phyloP scores from a whole-genome alignment of 2,113 vertebrate genomes.

The Brachypodius melanocephalos region DNA sequence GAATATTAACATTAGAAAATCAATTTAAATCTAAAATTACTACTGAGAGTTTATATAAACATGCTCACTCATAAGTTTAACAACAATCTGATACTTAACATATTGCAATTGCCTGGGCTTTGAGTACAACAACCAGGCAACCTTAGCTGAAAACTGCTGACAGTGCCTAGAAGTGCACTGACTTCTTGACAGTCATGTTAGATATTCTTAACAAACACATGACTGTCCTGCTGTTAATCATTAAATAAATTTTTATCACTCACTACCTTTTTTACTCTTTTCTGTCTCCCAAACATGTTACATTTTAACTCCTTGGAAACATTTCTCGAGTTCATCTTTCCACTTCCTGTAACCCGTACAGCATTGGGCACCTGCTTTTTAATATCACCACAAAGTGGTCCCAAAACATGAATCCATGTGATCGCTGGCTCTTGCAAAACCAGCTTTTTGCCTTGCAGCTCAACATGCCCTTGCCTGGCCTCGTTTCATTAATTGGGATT shows the following conservation, averaged over 20 bases:
- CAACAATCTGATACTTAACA: neutral
- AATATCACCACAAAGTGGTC: neutral
- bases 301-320: neutral
- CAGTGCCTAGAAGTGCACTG: neutral
- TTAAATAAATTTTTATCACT: neutral
- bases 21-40: neutral
- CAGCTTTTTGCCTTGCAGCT: neutral
- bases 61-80: neutral
- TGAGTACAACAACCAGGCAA: neutral
- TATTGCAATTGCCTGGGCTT: neutral
- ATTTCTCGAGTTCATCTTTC: neutral
- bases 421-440: neutral
- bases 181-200: neutral
- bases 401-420: rapidly evolving
- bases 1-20: neutral
- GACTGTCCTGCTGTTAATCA: conserved; percentile 22
- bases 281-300: neutral
- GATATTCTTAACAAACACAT: neutral
- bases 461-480: neutral
- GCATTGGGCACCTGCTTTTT: neutral
- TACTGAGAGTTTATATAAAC: neutral
- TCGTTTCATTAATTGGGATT: neutral
- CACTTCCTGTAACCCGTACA: neutral
- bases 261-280: neutral
- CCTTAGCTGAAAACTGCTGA: neutral